Base-by-base conservation (phyloP, 2,797 vertebrate genomes). In the Sarcoramphus papa region DNA sequence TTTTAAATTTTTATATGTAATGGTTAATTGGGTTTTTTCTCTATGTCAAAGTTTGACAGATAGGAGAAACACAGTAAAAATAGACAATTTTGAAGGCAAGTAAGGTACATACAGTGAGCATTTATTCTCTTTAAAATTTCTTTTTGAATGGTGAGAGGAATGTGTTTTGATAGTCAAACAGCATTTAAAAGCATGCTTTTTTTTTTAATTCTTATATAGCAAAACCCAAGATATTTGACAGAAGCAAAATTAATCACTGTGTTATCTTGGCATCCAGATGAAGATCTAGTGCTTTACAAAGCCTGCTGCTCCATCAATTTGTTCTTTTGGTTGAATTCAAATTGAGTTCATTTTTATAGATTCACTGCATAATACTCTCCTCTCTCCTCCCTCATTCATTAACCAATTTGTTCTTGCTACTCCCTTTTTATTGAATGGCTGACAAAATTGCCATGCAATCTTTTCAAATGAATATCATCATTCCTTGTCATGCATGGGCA, bases 321-420 rank as follows among this genome's bases (percentile, higher is more conserved):
- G 86, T 96, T 96, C 91, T 68, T 96, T 84, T 72, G 91, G 43
- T 50, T 96, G 76, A 92, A 91, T 97, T 95, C 95, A 96, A 96
- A 94, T 95, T 77, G 94, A 96, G 88, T 92, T 93, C 74, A 91
- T 95, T 96, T 97, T 97, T 97, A 79, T 84, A 89, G 93, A 95
- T 91, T 85, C 56, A 14, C 80, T 88, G 53, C 73, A 78, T 95
- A 86, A 87, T 94, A 31, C 88, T 92, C 57, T 69, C 15, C 86
- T 84, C 94, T 92, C 94, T 45, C 73, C 68, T 95, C 94, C 83
- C 78, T 88, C 68, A 63, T 97, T 96, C 94, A 91, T 97, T 92
- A 89, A 93, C 59, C 95, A 81, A 67, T 90, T 97, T 92, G 90
- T 92, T 96, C 67, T 81, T 84, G 80, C 50, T 76, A 87, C 91